Evolutionary conservation across 1,140 invertebrate species (phyloP).

Genomic region (Batillaria attramentaria): DNA sequence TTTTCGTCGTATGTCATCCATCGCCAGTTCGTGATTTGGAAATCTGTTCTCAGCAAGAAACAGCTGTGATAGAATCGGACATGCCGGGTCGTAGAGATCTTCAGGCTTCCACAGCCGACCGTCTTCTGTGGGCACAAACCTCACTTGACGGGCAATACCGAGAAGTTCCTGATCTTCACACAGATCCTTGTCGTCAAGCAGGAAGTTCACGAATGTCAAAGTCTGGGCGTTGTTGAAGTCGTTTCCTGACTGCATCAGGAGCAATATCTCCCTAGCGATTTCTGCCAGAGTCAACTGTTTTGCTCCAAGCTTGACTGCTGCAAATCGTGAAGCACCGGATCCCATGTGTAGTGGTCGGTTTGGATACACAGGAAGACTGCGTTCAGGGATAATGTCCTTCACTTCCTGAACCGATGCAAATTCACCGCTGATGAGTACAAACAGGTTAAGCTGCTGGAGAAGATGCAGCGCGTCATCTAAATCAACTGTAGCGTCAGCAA

Average conservation of each 20-base stretch:
- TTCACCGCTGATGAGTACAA: neutral
- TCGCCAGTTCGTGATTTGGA: conserved; percentile 26
- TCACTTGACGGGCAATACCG: neutral
- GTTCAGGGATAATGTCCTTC: neutral
- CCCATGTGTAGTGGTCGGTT: neutral
- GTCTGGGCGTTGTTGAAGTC: neutral
- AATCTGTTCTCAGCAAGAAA: conserved; percentile 37
- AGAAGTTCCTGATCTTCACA: neutral
- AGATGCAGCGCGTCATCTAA: neutral
- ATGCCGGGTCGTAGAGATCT: conserved; percentile 35
- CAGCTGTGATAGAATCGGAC: conserved; percentile 9
- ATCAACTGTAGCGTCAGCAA: neutral
- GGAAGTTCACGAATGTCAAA: conserved; percentile 36
- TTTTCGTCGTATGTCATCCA: conserved; percentile 8
- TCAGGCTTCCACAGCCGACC: neutral
- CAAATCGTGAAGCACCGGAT: neutral
- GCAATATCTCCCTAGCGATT: conserved; percentile 3
- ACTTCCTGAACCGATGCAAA: conserved; percentile 7
- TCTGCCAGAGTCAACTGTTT: neutral
- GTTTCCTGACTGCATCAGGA: conserved; percentile 9
- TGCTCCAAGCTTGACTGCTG: conserved; percentile 23
- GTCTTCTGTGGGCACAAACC: conserved; percentile 24
- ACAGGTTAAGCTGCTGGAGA: conserved; percentile 11
- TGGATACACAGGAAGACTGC: conserved; percentile 16
- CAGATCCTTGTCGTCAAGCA: neutral